Conservation (phyloP, 1,140 invertebrate species). For the Zaprionus vittiger region DNA sequence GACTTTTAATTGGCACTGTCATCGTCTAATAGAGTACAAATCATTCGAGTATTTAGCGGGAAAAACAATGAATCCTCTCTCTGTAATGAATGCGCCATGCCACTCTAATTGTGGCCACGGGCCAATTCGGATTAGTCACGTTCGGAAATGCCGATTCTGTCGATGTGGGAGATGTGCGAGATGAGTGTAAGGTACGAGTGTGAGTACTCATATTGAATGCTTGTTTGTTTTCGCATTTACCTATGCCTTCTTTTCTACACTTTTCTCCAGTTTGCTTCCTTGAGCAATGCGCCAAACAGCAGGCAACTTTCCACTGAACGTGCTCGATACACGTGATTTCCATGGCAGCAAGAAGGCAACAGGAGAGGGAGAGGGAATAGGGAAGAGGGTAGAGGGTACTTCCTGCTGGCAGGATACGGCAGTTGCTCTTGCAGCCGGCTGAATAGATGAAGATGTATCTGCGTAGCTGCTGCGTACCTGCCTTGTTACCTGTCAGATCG, state of each 20-base stretch:
- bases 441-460: constrained; percentile 38
- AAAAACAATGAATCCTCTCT: constrained; percentile 15
- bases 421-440: constrained; percentile 32
- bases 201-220: neutral
- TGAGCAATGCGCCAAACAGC: constrained; percentile 32
- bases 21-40: neutral
- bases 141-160: constrained; percentile 30
- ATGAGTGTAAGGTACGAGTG: constrained; percentile 1
- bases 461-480: constrained; percentile 35
- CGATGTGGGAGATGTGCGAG: neutral
- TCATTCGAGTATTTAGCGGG: constrained; percentile 3
- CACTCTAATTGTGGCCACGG: constrained; percentile 40
- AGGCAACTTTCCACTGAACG: constrained; percentile 35
- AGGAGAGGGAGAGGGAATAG: neutral
- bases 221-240: neutral
- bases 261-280: neutral
- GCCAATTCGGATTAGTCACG: constrained; percentile 47
- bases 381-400: constrained; percentile 28
- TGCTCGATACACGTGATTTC: constrained; percentile 29
- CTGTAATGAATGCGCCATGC: neutral
- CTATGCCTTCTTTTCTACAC: neutral
- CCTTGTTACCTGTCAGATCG: constrained; percentile 78
- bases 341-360: constrained; percentile 1
- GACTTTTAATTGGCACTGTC: neutral
- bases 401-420: constrained; percentile 69